Base-by-base conservation (phyloP, 2,888 invertebrate genomes). In the Vanessa cardui region DNA sequence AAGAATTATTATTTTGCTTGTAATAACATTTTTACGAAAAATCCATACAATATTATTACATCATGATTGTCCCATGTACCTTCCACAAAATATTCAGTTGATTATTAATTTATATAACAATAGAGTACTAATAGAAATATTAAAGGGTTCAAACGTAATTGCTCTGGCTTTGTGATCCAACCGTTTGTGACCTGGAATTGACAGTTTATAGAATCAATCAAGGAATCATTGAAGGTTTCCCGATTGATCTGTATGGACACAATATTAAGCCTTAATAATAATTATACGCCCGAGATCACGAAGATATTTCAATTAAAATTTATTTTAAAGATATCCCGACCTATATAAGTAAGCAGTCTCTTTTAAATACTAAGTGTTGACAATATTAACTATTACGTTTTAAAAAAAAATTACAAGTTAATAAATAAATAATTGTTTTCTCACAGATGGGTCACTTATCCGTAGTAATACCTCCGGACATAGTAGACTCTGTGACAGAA, bases 381-480 rank as follows among this genome's bases (percentile, higher is more conserved):
- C 3, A 39, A 39, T 12, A 9, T 39, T 4, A 12, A 39, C 12
- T 4, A 39, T 3, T 39, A 39, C n/a, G n/a, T n/a, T n/a, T 39
- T 9, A 12, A 39, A 39, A 39, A 12, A 12, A 39, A 39, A 39
- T 20, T 18, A 44, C 20, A 21, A 18, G 2, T 31, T 16, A 16
- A 39, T 6, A 26, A 26, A 26, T 26, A 26, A 26, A 26, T 26
- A n/a, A n/a, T n/a, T n/a, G n/a, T 39, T 68, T 67, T 67, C 49
- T 72, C 70, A 46, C 89, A 98, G 97, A 97, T 96, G 94, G 98
- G 97, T 71, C 94, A 95, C 81, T 94, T 98, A 81, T 96, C 97
- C 83, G 98, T 98, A 73, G 96, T 97, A 71, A 96, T 97, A 78
- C 97, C 97, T 15, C 97, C 97, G 62, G 97, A 97, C 87, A 97